Evolutionary conservation across 92 coral and sea anemone genomes (phyloP), one percentile per base, ranked within the genome.

Genomic region (Chrysogorgia sp.): DNA sequence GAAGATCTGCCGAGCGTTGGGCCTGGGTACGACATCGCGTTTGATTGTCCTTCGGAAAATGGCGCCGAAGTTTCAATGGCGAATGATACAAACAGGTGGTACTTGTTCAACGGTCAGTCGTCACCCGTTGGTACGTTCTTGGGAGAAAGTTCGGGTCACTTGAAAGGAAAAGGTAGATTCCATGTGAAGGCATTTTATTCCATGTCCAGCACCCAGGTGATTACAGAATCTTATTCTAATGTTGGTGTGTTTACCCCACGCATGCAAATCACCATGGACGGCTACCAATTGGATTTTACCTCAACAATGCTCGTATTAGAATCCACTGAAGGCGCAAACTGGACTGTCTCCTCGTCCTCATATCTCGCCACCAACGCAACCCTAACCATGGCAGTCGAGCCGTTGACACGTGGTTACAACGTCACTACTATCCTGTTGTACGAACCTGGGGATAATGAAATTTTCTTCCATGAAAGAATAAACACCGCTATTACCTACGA

Each of bases 401-500:
- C 96, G 33, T 88, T 88, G 63, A 70, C 72, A 45, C 43, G 22
- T 25, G 97, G 97, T 32, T 78, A 87, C 56, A 86, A 86, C 34
- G 75, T 91, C 22, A 77, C 93, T 5, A 79, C 79, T 37, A 21
- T 28, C 9, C 34, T 88, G 25, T 63, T 58, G 5, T 91, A 77
- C 71, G 92, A 84, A 3, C 58, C 63, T 40, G 75, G 74, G 7
- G 67, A 31, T 7, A 75, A 68, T 30, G 32, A 77, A 22, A 78
- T 82, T 21, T 20, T 23, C 1, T 40, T 74, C 48, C 76, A 61
- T 58, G 63, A 71, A 29, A 67, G 76, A 30, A 62, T 86, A 12
- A 61, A 56, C 0, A 35, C 41, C 33, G 85, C 82, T 56, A 19
- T 71, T 1, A 68, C 28, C 3, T 63, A 83, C 45, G 66, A 29